Evolutionary conservation across 2,888 invertebrate genomes (phyloP), one percentile per base, ranked within the genome.

Genomic region (Pollenia labialis): DNA sequence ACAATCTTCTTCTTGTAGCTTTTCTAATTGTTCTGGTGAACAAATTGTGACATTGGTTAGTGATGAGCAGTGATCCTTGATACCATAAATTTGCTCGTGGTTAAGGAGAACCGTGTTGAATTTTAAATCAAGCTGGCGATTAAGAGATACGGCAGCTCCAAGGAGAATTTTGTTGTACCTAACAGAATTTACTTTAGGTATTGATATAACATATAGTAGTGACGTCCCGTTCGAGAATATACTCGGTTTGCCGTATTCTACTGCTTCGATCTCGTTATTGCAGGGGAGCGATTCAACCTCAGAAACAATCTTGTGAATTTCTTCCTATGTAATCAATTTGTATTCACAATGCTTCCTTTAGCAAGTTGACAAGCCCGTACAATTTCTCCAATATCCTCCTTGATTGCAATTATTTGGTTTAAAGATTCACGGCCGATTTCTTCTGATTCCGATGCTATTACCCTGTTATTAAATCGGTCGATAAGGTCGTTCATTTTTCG

Each of bases 161-260:
- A n/a, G n/a, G 1, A 32, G 4, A 58, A 72, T 72, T 32, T 18
- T 72, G 9, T 74, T n/a, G 8, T 12, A 60, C 40, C 23, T 74
- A 1, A 4, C 23, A n/a, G 60, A 23, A 10, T 60, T 44, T 11
- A 54, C 42, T 42, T 69, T 69, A 2, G 54, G 54, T 52, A 69
- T 42, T n/a, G 69, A 69, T 10, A 48, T 4, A 66, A 54, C 32
- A 8, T 71, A 56, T 4, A 56, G 16, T 23, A 71, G 4, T n/a
- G 58, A 58, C n/a, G 32, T 62, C 40, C 32, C 40, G 40, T 74
- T 74, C 23, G 48, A 60, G 8, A 74, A 62, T 48, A 60, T 60
- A 60, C 60, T 60, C 0, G 74, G 74, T 44, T 48, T 48, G 2
- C 40, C 46, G 12, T 58, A 48, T 60, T 74, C 48, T 14, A 74